A percentile compares a stretch with the other conserved stretches of the same genome.
Evolutionary conservation across 2,113 vertebrate species (phyloP).

Genomic region (Riparia riparia): DNA sequence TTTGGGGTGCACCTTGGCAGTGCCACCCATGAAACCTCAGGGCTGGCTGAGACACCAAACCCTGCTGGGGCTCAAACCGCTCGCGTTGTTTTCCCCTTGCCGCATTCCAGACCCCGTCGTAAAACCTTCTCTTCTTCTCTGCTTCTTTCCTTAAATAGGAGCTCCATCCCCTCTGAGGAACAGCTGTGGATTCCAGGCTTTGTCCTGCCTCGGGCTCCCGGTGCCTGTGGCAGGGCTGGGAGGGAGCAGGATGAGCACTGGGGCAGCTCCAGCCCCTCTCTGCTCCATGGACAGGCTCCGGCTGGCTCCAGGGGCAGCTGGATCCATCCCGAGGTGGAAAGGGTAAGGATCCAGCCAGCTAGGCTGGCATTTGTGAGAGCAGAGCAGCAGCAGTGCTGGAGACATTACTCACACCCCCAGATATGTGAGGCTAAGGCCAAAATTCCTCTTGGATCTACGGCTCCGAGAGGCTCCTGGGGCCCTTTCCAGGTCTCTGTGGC

Average conservation of each 20-base stretch:
- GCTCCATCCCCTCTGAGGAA: background rate
- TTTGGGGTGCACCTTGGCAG: background rate
- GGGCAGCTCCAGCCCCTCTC: background rate
- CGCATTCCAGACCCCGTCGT: background rate
- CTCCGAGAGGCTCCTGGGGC: background rate
- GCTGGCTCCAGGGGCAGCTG: slow-evolving; percentile 15
- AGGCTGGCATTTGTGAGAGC: slow-evolving; percentile 42
- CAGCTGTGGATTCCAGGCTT: background rate
- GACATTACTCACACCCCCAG: slow-evolving; percentile 25
- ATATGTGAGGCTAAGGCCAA: slow-evolving; percentile 40
- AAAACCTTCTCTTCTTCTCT: background rate
- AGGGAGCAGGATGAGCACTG: background rate
- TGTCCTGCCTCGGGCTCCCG: background rate
- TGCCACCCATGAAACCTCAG: background rate
- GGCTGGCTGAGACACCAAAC: background rate
- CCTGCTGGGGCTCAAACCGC: background rate
- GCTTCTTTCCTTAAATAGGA: slow-evolving; percentile 20
- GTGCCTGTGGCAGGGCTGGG: accelerated
- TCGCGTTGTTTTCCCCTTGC: background rate
- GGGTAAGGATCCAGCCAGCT: background rate
- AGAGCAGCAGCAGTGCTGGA: slow-evolving; percentile 15
- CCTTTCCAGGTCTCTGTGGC: background rate
- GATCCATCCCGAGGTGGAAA: background rate
- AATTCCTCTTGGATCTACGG: background rate
- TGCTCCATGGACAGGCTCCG: background rate